These are phyloP conservation scores for Rhorus exstirpatorius DNA, from an alignment of 2,888 invertebrate species.

Conservation along the genomic window DNA sequence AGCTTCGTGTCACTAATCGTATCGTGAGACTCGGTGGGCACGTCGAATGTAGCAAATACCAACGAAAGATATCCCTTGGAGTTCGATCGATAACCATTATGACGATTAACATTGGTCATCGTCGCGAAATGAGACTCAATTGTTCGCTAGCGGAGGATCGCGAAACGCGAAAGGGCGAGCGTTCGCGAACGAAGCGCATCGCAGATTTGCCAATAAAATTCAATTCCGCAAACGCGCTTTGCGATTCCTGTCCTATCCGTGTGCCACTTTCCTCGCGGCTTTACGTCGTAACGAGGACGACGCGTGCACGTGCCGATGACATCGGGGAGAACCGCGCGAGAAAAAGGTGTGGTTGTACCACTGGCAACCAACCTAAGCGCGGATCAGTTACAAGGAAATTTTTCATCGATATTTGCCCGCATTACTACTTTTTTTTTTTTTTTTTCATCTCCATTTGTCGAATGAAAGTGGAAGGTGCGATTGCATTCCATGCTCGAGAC, in stretches of 20 bases:
- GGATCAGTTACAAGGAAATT: not conserved
- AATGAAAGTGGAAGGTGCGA: too few relatives aligned
- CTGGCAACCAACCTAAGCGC: not conserved
- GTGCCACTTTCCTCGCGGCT: too few relatives aligned
- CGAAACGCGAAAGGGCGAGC: not conserved
- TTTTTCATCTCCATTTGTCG: too few relatives aligned
- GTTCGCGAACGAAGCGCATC: not conserved
- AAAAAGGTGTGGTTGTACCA: not conserved
- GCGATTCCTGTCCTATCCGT: too few relatives aligned
- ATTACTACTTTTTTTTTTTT: too few relatives aligned
- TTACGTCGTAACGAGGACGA: too few relatives aligned
- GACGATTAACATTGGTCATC: slow-evolving; percentile 50
- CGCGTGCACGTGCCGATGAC: too few relatives aligned
- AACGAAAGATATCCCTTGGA: not conserved
- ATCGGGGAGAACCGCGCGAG: too few relatives aligned
- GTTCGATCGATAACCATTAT: slow-evolving; percentile 52
- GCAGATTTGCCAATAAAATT: too few relatives aligned
- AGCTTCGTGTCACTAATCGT: not conserved
- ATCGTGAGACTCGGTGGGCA: not conserved
- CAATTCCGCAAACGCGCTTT: too few relatives aligned
- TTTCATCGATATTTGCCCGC: too few relatives aligned
- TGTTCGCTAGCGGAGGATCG: not conserved
- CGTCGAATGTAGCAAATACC: not conserved
- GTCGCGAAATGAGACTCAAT: slow-evolving; percentile 39
- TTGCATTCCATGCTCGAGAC: too few relatives aligned